phyloP scores from a whole-genome alignment of 1,140 invertebrate species.

The Drosophila neocordata region DNA sequence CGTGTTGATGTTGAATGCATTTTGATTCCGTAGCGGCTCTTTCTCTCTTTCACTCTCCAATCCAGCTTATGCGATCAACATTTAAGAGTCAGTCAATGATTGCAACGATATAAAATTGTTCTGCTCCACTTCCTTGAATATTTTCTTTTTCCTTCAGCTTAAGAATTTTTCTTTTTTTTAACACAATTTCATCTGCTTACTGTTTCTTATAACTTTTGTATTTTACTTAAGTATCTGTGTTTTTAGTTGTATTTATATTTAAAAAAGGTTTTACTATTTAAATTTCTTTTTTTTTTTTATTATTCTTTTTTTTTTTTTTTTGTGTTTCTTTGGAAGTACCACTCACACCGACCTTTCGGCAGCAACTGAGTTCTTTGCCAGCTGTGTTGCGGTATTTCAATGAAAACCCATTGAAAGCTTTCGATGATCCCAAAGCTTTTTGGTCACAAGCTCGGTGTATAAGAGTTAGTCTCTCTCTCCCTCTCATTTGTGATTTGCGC shows the following conservation, averaged over 20 bases:
- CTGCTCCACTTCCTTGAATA: neutral
- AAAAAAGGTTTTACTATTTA: slow-evolving; percentile 3
- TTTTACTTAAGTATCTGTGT: neutral
- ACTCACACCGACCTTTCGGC: slow-evolving; percentile 75
- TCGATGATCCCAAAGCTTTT: slow-evolving; percentile 44
- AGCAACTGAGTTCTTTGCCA: slow-evolving; percentile 69
- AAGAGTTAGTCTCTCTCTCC: slow-evolving; percentile 40
- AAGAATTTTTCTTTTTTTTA: neutral
- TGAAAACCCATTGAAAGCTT: slow-evolving; percentile 54
- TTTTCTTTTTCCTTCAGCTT: slow-evolving; percentile 17
- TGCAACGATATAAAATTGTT: neutral
- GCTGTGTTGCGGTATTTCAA: slow-evolving; percentile 77
- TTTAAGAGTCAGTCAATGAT: neutral
- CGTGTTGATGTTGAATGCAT: slow-evolving; percentile 73
- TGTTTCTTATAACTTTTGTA: neutral
- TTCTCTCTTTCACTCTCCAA: neutral
- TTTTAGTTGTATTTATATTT: neutral
- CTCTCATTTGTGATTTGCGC: slow-evolving; percentile 31
- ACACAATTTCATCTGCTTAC: neutral
- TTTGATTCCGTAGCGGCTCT: slow-evolving; percentile 53
- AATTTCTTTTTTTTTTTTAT: neutral
- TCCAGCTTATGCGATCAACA: slow-evolving; percentile 17
- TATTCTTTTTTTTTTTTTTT: neutral
- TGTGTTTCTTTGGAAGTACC: slow-evolving; percentile 41
- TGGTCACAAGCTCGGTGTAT: slow-evolving; percentile 30